Evolutionary conservation across 2,113 vertebrate genomes (phyloP), one percentile per base, ranked within the genome.

Genomic region (Aegithalos caudatus): DNA sequence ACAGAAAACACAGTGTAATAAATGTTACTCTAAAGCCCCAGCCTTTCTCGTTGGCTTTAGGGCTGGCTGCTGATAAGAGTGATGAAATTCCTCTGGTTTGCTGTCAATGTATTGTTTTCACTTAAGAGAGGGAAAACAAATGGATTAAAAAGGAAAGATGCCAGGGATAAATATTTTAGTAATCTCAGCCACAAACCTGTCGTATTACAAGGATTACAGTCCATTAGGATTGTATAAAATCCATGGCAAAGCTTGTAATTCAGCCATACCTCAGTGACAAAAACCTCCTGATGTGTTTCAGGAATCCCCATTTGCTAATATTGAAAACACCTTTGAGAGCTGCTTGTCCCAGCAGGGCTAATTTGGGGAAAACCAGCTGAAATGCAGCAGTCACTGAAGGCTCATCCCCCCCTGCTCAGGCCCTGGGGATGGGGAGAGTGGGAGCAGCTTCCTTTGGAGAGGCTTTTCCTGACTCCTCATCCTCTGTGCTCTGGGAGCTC

Each of bases 101-200:
- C 38, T 81, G 25, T 42, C 85, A 62, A 88, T 42, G 4, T 8
- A 80, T 56, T 83, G 35, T 77, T 94, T 90, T 50, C 12, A 17
- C 44, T 71, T 33, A 25, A 70, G 38, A 90, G 28, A 77, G 4
- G 71, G 44, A 66, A 86, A 92, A 85, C 12, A 83, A 87, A 86
- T 10, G 4, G 12, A 74, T 67, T 35, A 35, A 81, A 69, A 77
- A 88, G 57, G 57, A 78, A 80, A 81, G 38, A 81, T 50, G 29
- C 35, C 4, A 1, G 10, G 33, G 16, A n/a, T 85, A 90, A 94
- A 90, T 65, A 92, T 90, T 88, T 76, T 27, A 66, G 54, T 64
- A 74, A 96, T 73, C 81, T 90, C 83, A 47, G 42, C 37, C 45
- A 70, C 48, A 82, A 94, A 90, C 51, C 58, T 91, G 58, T 67